Evolutionary conservation across 2,113 vertebrate species (phyloP).

Genomic region (Cottus gobio): DNA sequence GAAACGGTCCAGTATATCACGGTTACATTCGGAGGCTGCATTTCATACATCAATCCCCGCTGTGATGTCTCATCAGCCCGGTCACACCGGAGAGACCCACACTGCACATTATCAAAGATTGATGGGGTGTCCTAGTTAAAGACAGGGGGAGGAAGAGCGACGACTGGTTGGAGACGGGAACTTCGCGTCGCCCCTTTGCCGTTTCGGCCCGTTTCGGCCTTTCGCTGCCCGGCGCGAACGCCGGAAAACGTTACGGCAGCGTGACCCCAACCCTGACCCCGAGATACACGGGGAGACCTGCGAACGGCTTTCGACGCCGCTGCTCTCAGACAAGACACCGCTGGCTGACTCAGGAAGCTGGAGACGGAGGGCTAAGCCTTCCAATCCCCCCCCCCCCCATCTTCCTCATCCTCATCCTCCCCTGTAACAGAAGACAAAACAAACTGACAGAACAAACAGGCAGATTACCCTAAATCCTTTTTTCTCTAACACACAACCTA

Average conservation of each 20-base stretch:
- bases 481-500: slow-evolving; percentile 56
- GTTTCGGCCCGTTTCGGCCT: slow-evolving; percentile 17
- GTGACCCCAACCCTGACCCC: slow-evolving; percentile 32
- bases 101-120: slow-evolving; percentile 80
- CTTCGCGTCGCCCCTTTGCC: slow-evolving; percentile 39
- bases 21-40: slow-evolving; percentile 72
- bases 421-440: slow-evolving; percentile 60
- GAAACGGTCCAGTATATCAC: slow-evolving; percentile 82
- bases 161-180: slow-evolving; percentile 35
- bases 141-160: slow-evolving; percentile 46
- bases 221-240: slow-evolving; percentile 27
- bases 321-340: slow-evolving; percentile 23
- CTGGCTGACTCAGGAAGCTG: slow-evolving; percentile 44
- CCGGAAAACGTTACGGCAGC: slow-evolving; percentile 19
- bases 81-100: slow-evolving; percentile 76
- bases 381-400: slow-evolving; percentile 53
- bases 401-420: slow-evolving; percentile 38
- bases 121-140: slow-evolving; percentile 82
- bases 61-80: slow-evolving; percentile 79
- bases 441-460: slow-evolving; percentile 73
- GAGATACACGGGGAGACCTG: slow-evolving; percentile 5
- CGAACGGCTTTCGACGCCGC: slow-evolving; percentile 47
- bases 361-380: slow-evolving; percentile 29
- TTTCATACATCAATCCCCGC: slow-evolving; percentile 81
- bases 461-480: slow-evolving; percentile 63